Evolutionary conservation across 1,140 invertebrate species (phyloP).

Genomic region (Eumeta japonica): DNA sequence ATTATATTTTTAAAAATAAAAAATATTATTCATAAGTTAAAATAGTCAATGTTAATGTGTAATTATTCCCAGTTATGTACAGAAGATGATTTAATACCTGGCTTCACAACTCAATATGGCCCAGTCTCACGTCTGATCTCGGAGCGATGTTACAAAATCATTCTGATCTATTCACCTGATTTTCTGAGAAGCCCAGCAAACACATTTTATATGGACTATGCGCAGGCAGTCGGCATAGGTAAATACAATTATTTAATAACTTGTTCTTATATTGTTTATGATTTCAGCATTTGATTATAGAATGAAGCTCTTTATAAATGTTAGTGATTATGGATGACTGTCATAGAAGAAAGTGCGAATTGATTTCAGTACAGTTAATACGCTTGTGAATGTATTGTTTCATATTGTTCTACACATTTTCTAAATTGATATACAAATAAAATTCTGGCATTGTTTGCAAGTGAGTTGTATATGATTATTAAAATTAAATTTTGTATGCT

Average conservation of each 20-base stretch:
- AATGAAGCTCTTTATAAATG: too few relatives aligned
- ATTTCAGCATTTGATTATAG: background rate
- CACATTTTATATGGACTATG: constrained; percentile 70
- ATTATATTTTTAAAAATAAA: too few relatives aligned
- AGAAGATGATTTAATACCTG: constrained; percentile 57
- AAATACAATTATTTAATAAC: constrained; percentile 16
- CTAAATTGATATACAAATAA: too few relatives aligned
- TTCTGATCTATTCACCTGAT: constrained; percentile 70
- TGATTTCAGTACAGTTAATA: too few relatives aligned
- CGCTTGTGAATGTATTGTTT: too few relatives aligned
- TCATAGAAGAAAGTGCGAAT: too few relatives aligned
- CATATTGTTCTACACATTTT: too few relatives aligned
- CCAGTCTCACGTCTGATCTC: constrained; percentile 71
- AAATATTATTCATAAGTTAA: too few relatives aligned
- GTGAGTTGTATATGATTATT: background rate
- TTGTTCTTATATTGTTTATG: background rate
- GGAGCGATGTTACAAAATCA: constrained; percentile 69
- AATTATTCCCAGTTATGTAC: constrained; percentile 40
- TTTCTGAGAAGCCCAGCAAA: constrained; percentile 71
- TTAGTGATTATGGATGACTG: too few relatives aligned
- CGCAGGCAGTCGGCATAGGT: constrained; percentile 74
- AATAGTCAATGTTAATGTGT: too few relatives aligned
- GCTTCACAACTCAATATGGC: constrained; percentile 58
- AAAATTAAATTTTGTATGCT: background rate
- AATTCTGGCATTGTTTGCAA: too few relatives aligned